These are phyloP conservation scores for Hypena proboscidalis DNA, from an alignment of 2,888 invertebrate species.

Conservation along the genomic window DNA sequence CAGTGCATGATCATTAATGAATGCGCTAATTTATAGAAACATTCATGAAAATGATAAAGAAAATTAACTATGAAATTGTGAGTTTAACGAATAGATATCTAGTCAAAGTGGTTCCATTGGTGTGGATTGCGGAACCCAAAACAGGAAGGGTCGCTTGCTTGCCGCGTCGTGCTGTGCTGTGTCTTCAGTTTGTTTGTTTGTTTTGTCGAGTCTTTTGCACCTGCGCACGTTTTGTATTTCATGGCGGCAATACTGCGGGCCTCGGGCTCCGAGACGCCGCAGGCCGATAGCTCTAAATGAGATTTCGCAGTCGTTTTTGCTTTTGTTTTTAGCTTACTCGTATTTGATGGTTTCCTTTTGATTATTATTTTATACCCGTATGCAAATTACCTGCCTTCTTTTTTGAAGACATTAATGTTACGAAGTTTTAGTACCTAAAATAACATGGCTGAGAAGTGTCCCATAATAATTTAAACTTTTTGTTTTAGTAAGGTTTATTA, in stretches of 20 bases:
- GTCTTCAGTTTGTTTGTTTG: slow-evolving; percentile 66
- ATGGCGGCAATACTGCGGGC: slow-evolving; percentile 46
- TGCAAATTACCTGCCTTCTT: slow-evolving; percentile 45
- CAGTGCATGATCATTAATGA: too few relatives aligned
- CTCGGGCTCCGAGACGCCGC: slow-evolving; percentile 36
- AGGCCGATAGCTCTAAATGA: slow-evolving; percentile 57
- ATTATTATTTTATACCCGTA: slow-evolving; percentile 43
- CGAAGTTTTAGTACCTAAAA: slow-evolving; percentile 25
- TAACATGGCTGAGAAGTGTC: slow-evolving; percentile 31
- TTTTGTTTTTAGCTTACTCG: slow-evolving; percentile 50
- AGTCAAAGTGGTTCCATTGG: too few relatives aligned
- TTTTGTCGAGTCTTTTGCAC: slow-evolving; percentile 76
- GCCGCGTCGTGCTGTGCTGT: slow-evolving; percentile 35
- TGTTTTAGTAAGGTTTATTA: slow-evolving; percentile 1
- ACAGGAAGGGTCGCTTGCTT: slow-evolving; percentile 37
- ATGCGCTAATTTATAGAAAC: too few relatives aligned
- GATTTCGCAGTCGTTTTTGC: slow-evolving; percentile 56
- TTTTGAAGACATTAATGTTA: slow-evolving; percentile 27
- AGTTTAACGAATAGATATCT: too few relatives aligned
- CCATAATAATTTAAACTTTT: slow-evolving; percentile 18
- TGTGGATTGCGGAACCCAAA: too few relatives aligned
- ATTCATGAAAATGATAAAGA: too few relatives aligned
- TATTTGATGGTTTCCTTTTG: slow-evolving; percentile 51
- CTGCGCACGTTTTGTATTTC: slow-evolving; percentile 72
- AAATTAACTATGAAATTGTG: too few relatives aligned